Percentiles rank a stretch among this genome's conserved stretches.
phyloP scores from a whole-genome alignment of 2,888 invertebrate genomes.

The Lasioglossum oenotherae region DNA sequence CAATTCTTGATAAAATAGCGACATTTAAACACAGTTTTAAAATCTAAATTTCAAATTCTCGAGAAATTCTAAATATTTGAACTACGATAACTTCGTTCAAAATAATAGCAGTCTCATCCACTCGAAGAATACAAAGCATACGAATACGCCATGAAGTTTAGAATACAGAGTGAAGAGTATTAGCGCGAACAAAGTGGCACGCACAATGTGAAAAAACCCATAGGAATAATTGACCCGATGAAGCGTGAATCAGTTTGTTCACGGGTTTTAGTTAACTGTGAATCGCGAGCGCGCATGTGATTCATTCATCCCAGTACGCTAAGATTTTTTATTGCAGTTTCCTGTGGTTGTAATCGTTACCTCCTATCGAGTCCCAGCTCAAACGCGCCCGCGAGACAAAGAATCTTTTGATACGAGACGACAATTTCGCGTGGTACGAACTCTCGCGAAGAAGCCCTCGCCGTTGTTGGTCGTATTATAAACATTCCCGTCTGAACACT shows the following conservation, averaged over 20 bases:
- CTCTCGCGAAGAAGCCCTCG: not conserved
- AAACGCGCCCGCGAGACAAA: conserved; percentile 36
- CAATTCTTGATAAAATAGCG: too few species aligned
- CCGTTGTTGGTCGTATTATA: conserved; percentile 12
- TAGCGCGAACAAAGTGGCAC: not conserved
- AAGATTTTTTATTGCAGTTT: conserved; percentile 22
- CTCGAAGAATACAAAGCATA: not conserved
- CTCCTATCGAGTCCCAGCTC: conserved; percentile 33
- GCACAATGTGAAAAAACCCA: not conserved
- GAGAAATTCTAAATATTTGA: not conserved
- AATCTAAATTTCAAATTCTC: not conserved
- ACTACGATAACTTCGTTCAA: too few species aligned
- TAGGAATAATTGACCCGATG: not conserved
- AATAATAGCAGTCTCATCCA: not conserved
- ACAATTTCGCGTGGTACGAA: conserved; percentile 31
- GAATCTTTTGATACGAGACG: conserved; percentile 48
- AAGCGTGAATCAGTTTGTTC: conserved; percentile 15
- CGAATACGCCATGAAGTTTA: not conserved
- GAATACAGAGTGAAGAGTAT: not conserved
- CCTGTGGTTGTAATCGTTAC: conserved; percentile 34
- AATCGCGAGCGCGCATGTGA: conserved; percentile 24
- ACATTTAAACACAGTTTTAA: too few species aligned
- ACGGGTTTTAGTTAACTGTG: not conserved
- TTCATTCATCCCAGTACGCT: conserved; percentile 27
- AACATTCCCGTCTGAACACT: conserved; percentile 10